These are phyloP conservation scores for Drosophila varians DNA, from an alignment of 1,140 invertebrate genomes.

Conservation along the genomic window DNA sequence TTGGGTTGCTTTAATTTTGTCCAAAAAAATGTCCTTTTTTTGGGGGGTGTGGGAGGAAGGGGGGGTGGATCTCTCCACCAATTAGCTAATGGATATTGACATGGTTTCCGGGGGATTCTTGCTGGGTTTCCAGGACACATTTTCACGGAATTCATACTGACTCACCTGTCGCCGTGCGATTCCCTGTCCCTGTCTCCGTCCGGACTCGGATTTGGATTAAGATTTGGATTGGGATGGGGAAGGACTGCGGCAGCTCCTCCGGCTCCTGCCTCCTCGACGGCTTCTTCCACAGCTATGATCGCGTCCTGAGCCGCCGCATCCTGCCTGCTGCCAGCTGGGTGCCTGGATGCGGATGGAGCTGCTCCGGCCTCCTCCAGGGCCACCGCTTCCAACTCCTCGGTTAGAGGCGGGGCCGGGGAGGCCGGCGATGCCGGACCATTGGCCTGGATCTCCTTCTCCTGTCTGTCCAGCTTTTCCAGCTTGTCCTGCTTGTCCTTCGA, in stretches of 20 bases:
- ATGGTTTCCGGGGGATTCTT: conserved; percentile 7
- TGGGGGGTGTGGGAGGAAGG: too few relatives aligned
- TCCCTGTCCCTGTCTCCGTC: conserved; percentile 51
- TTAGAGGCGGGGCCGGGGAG: conserved; percentile 1
- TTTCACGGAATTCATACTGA: conserved; percentile 5
- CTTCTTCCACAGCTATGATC: background rate
- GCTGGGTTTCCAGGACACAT: background rate
- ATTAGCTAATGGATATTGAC: conserved; percentile 75
- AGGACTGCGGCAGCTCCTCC: background rate
- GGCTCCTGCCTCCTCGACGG: conserved; percentile 7
- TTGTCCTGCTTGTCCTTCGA: conserved; percentile 34
- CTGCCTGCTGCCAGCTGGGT: background rate
- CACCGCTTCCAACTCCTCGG: conserved; percentile 39
- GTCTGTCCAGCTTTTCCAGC: conserved; percentile 19
- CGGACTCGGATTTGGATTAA: conserved; percentile 8
- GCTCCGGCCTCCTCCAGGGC: background rate
- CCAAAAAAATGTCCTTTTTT: too few relatives aligned
- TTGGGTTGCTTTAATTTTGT: conserved; percentile 22
- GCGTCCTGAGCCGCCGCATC: background rate
- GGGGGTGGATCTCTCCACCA: conserved; percentile 30
- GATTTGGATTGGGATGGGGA: background rate
- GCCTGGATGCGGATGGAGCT: background rate
- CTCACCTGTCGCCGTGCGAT: conserved; percentile 66
- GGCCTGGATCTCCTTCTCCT: background rate
- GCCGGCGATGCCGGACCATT: background rate